Conservation (phyloP, 35 echinoderm and acorn worm species). For the Heliocidaris tuberculata region DNA sequence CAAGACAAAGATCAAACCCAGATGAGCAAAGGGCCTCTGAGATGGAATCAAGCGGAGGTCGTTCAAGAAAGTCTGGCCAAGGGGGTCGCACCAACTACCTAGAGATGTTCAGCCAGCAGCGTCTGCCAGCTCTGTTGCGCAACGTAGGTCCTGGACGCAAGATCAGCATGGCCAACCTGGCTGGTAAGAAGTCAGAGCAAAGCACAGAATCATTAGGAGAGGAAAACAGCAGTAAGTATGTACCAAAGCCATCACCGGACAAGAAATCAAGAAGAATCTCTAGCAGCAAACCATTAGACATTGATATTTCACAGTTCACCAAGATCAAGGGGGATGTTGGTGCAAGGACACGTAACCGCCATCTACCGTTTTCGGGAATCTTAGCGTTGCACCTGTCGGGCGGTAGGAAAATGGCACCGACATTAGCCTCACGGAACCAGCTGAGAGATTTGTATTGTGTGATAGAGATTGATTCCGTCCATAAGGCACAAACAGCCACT, state of each 20-base stretch:
- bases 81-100: constrained; percentile 27
- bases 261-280: constrained; percentile 78
- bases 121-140: constrained; percentile 49
- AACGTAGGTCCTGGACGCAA: constrained; percentile 50
- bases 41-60: constrained; percentile 39
- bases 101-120: constrained; percentile 55
- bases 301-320: constrained; percentile 79
- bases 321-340: constrained; percentile 89
- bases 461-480: constrained; percentile 87
- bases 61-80: constrained; percentile 49
- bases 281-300: constrained; percentile 81
- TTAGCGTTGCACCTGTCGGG: constrained; percentile 84
- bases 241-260: constrained; percentile 86
- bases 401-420: constrained; percentile 81
- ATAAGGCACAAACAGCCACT: constrained; percentile 95
- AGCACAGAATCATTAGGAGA: constrained; percentile 24
- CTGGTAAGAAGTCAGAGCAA: constrained; percentile 57
- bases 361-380: constrained; percentile 84
- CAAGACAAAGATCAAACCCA: constrained; percentile 36
- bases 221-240: constrained; percentile 59
- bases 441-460: constrained; percentile 88
- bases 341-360: constrained; percentile 51
- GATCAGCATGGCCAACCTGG: constrained; percentile 32
- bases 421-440: constrained; percentile 66
- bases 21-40: constrained; percentile 33